Evolutionary conservation across 2,113 vertebrate genomes (phyloP), one percentile per base, ranked within the genome.

Genomic region (Nematolebias whitei): DNA sequence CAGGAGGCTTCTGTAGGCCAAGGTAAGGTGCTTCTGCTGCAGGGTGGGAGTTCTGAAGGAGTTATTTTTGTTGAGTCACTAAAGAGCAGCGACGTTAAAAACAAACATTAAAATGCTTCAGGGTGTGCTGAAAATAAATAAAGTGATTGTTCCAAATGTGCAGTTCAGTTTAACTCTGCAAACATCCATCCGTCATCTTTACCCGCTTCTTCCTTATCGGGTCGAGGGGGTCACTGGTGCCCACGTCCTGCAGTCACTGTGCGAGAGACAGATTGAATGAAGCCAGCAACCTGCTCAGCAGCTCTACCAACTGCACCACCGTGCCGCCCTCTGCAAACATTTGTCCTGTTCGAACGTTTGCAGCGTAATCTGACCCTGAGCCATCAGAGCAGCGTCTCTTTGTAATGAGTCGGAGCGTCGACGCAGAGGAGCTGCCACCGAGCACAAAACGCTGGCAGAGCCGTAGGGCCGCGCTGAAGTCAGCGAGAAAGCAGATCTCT

Each of bases 1-100:
- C 85, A 78, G 74, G 83, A 70, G 40, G 70, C 52, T 64, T 80
- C 78, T 63, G 70, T 71, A 71, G 70, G 89, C 74, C 87, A 93
- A 91, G 95, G 96, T 91, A 38, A 15, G 35, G n/a, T n/a, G n/a
- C n/a, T n/a, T n/a, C n/a, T n/a, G n/a, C n/a, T n/a, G n/a, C n/a
- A n/a, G n/a, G n/a, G 5, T 19, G 5, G 7, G 4, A 5, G 35
- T 47, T 29, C 32, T 9, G 32, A n/a, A 10, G 32, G 32, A 35
- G 16, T 57, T 59, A 14, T 19, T 10, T 40, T 38, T 9, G 16
- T 63, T 63, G 38, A 39, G n/a, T 18, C 11, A 53, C 14, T 24
- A 35, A 29, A 53, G 26, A 1, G 8, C 51, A 54, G 29, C 26
- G n/a, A 5, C 2, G 2, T 29, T n/a, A n/a, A n/a, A 35, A 54